Base-by-base conservation (phyloP, 2,113 vertebrate species). In the Edolisoma coerulescens region DNA sequence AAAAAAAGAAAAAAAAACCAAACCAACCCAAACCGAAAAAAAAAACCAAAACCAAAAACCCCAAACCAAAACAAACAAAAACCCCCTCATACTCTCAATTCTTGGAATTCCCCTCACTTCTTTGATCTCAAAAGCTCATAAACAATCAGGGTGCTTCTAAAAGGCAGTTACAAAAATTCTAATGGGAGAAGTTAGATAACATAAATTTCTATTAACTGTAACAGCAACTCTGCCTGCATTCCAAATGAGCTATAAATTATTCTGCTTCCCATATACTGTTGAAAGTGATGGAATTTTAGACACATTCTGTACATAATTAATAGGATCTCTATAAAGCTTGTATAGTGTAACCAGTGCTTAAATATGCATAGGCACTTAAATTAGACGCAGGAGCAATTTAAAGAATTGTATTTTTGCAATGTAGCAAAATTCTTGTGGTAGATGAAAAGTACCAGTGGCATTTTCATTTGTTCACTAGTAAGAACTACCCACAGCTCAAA, bases 41-140 rank as follows among this genome's bases (percentile, higher is more conserved):
- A 27, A 15, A 41, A n/a, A 52, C 4, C 30, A 21, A 15, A 19
- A 39, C 39, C 5, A 10, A 23, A 45, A 77, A 9, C 6, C 22
- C 32, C 41, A 60, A 78, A 35, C 0, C 33, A 70, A 70, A 52
- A 52, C 44, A 47, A 47, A 18, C 44, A 47, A 28, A 77, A 74
- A 10, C 0, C 26, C 24, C 44, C 79, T 70, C 22, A 7, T 32
- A 16, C 59, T 83, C 87, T 74, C 83, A 81, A 0, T 56, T 47
- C 19, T 10, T 91, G 96, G 94, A 95, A 95, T 95, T 97, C 78
- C 95, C 95, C 90, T 59, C 3, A 6, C 39, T 86, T 75, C 87
- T 95, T 96, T 96, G 73, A 94, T 95, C 50, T 94, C 24, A 47
- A 74, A 90, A 85, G 59, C 35, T 85, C 30, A 18, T 93, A 79